Percentiles rank a stretch among this genome's conserved stretches.
phyloP scores from a whole-genome alignment of 2,888 invertebrate genomes.

The Morpho helenor region DNA sequence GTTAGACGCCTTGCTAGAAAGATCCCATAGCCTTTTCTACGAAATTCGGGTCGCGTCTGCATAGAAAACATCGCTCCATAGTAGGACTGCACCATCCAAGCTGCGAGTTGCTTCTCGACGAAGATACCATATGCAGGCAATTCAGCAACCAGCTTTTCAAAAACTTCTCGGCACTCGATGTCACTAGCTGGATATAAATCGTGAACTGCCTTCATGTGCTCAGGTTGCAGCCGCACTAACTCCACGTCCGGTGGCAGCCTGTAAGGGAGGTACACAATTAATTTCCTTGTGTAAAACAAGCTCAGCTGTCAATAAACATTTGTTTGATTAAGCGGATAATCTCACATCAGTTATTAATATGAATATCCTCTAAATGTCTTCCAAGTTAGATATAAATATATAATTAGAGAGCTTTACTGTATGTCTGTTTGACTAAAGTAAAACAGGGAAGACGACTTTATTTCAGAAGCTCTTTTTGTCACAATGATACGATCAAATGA shows the following conservation, averaged over 20 bases:
- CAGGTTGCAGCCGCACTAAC: slow-evolving; percentile 86
- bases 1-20: slow-evolving; percentile 84
- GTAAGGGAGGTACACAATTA: slow-evolving; percentile 19
- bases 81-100: slow-evolving; percentile 95
- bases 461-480: too few relatives aligned
- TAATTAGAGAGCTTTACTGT: too few relatives aligned
- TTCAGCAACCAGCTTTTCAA: slow-evolving; percentile 87
- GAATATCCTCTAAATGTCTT: too few relatives aligned
- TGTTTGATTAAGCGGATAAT: neutral
- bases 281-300: neutral
- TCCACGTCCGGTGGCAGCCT: slow-evolving; percentile 84
- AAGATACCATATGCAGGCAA: slow-evolving; percentile 91
- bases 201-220: slow-evolving; percentile 90
- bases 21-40: slow-evolving; percentile 87
- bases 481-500: too few relatives aligned
- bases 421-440: too few relatives aligned
- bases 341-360: too few relatives aligned
- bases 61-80: slow-evolving; percentile 96
- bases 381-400: too few relatives aligned
- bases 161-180: slow-evolving; percentile 91
- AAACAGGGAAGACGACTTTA: too few relatives aligned
- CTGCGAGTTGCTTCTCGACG: slow-evolving; percentile 86
- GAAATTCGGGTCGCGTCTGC: slow-evolving; percentile 90
- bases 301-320: neutral
- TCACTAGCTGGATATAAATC: slow-evolving; percentile 93